Base-by-base conservation (phyloP, 2,888 invertebrate genomes). In the Drosophila peninsularis region DNA sequence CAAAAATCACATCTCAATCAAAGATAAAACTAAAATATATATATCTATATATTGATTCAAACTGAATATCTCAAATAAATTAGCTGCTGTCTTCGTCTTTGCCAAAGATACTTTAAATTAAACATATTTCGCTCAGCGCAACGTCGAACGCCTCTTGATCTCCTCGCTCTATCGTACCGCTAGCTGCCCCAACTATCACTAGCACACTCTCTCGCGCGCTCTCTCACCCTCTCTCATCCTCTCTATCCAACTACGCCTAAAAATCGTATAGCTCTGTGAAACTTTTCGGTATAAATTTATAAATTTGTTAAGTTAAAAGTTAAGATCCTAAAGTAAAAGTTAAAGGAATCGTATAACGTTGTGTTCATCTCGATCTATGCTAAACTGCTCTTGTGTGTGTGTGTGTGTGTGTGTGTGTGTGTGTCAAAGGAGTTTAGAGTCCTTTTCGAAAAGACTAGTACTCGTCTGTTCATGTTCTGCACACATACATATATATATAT, bases 391-490 rank as follows among this genome's bases (percentile, higher is more conserved):
- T 37, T 24, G 5, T 24, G 24, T 24, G 3, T 24, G 24, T 24
- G 3, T 66, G n/a, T 65, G 63, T 50, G 58, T 62, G 21, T 32
- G 14, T 36, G 30, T 32, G 39, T 49, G 64, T 58, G 32, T 53
- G 50, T 71, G 50, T 72, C 76, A 76, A 86, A 83, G 82, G 85
- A 88, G 91, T 91, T 91, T 91, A 91, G 91, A 91, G 91, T 91
- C 92, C 91, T 91, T 91, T 91, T 90, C 86, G 69, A 91, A 91
- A 91, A 91, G 91, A 91, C 91, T 91, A 90, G 86, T 78, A 81
- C 80, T 82, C 82, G 80, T 77, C 64, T 57, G 49, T 56, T 71
- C 66, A 50, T 60, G 52, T 50, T 66, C 64, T 61, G 66, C 30
- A 32, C 58, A 34, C 7, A 19, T 14, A 27, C 58, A 36, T 11